Base-by-base conservation (phyloP, 2,888 invertebrate species). In the Nomada hirtipes region DNA sequence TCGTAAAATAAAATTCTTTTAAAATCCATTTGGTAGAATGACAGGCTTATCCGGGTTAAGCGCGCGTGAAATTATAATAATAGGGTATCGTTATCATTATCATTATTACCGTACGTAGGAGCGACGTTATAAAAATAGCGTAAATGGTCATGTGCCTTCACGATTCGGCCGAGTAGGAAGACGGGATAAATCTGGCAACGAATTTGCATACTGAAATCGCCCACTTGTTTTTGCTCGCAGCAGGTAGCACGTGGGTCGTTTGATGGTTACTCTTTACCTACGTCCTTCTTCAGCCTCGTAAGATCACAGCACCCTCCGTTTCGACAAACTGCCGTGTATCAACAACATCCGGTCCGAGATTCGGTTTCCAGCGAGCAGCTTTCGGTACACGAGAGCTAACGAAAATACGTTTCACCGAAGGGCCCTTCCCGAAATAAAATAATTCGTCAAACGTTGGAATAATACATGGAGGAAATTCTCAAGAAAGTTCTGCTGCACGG, bases 201-300 rank as follows among this genome's bases (percentile, higher is more conserved):
- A 82, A 90, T 89, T 89, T 88, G 88, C 87, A 90, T 90, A 88
- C 84, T 79, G 85, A 87, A 85, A 85, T 89, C 90, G 89, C 90
- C 89, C 89, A 90, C 90, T 88, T 88, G 88, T 87, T 89, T 86
- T 85, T 87, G 73, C 82, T 86, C 88, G 81, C 88, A 89, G 89
- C 90, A 89, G 89, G 90, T 89, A 89, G 87, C 88, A 83, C 88
- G 67, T 79, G 79, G 81, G 83, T 86, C 86, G 83, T 87, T 86
- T 84, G 88, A 87, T 88, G 88, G 86, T 89, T 89, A 83, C 86
- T 85, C 76, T 80, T 86, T 80, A 72, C 87, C 82, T 88, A 86
- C 89, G 23, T 87, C 65, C 75, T 68, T 83, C 82, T 69, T 73
- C 67, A 64, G 64, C 67, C 72, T 84, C 77, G 70, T 73, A 82